phyloP scores from a whole-genome alignment of 2,113 vertebrate genomes.

The Hippoglossus stenolepis region DNA sequence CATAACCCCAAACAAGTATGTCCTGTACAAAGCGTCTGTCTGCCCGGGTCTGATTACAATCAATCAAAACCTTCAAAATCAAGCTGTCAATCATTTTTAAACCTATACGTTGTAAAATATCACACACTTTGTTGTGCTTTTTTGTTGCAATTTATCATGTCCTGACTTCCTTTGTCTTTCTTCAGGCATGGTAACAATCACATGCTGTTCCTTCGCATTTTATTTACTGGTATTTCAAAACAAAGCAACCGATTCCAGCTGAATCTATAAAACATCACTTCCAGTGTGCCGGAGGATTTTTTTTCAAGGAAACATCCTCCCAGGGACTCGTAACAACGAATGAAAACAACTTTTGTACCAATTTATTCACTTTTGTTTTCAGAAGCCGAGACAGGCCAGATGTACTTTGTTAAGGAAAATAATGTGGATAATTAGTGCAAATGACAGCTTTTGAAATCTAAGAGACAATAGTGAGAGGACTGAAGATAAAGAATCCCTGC shows the following conservation, averaged over 20 bases:
- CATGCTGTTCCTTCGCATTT: conserved; percentile 25
- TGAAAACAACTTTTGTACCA: conserved; percentile 38
- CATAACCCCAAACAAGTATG: conserved; percentile 31
- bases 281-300: conserved; percentile 10
- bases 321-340: conserved; percentile 28
- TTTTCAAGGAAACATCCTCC: conserved; percentile 32
- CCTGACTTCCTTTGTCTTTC: conserved; percentile 1
- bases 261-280: conserved; percentile 37
- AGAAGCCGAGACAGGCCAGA: conserved; percentile 30
- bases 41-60: background rate
- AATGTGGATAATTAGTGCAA: conserved; percentile 37
- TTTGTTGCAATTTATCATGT: background rate
- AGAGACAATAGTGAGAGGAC: background rate
- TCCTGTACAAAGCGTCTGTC: conserved; percentile 7
- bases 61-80: background rate
- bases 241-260: conserved; percentile 37
- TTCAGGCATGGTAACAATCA: conserved; percentile 10
- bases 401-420: conserved; percentile 14
- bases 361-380: conserved; percentile 36
- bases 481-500: conserved; percentile 15
- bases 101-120: background rate
- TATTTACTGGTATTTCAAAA: conserved; percentile 19
- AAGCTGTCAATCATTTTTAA: background rate
- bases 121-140: background rate
- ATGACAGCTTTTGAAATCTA: conserved; percentile 15